Percentiles rank a stretch among this genome's conserved stretches.
Evolutionary conservation across 53 echinoderm and acorn worm genomes (phyloP).

Genomic region (Holothuria leucospilota): DNA sequence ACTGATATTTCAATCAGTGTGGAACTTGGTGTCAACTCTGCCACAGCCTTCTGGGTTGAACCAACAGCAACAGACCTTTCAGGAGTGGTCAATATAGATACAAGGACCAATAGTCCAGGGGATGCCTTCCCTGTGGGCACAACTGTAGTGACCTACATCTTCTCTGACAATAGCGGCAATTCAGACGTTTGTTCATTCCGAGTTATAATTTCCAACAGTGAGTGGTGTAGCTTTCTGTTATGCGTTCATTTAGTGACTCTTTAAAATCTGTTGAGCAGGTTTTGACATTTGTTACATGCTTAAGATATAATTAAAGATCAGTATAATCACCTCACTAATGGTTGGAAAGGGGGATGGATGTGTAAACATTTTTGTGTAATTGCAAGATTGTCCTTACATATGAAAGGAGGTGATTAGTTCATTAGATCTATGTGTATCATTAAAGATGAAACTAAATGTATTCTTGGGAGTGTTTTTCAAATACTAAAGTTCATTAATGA

Average conservation of each 20-base stretch:
- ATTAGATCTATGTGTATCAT: too few species aligned
- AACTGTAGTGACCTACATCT: constrained; percentile 59
- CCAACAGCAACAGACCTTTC: constrained; percentile 70
- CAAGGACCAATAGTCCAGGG: constrained; percentile 41
- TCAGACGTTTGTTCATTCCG: constrained; percentile 44
- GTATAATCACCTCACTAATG: too few species aligned
- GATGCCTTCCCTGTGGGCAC: constrained; percentile 56
- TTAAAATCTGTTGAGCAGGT: too few species aligned
- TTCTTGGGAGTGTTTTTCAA: too few species aligned
- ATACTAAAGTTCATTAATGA: too few species aligned
- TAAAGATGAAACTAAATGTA: too few species aligned
- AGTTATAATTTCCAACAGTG: constrained; percentile 24
- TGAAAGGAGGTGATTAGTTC: too few species aligned
- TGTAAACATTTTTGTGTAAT: too few species aligned
- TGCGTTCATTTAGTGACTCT: neutral
- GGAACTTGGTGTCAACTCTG: constrained; percentile 38
- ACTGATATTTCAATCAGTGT: constrained; percentile 19
- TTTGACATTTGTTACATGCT: too few species aligned
- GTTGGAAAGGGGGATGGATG: too few species aligned
- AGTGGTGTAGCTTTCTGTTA: neutral
- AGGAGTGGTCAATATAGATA: constrained; percentile 27
- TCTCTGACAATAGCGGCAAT: constrained; percentile 61
- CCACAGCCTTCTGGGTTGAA: constrained; percentile 55
- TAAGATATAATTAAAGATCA: too few species aligned
- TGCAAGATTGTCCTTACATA: too few species aligned